Conservation (phyloP, 2,888 invertebrate species). For the Metalampra italica region DNA sequence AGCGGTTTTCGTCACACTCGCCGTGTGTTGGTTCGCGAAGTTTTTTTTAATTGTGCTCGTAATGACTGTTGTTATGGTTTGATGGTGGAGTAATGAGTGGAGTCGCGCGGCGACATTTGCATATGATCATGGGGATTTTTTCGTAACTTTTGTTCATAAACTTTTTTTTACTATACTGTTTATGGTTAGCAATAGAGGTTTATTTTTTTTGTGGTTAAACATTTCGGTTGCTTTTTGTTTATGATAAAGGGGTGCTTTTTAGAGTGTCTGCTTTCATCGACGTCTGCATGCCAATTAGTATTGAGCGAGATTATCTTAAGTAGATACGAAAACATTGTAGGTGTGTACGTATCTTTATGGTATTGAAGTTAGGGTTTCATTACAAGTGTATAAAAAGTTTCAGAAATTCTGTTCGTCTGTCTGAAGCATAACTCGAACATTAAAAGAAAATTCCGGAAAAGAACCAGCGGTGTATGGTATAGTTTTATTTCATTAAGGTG, state of each 20-base stretch:
- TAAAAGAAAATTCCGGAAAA: too few species aligned
- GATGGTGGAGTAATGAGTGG: conserved; percentile 68
- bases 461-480: too few species aligned
- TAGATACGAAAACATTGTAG: too few species aligned
- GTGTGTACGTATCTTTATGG: too few species aligned
- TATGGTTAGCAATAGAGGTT: conserved; percentile 60
- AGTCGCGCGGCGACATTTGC: conserved; percentile 70
- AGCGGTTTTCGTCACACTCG: conserved; percentile 77
- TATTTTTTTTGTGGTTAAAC: conserved; percentile 73
- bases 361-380: too few species aligned
- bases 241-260: conserved; percentile 59
- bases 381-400: too few species aligned
- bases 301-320: too few species aligned
- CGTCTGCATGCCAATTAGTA: background rate
- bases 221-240: conserved; percentile 68
- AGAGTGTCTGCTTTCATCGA: conserved; percentile 44
- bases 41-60: conserved; percentile 74
- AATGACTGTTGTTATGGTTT: conserved; percentile 76
- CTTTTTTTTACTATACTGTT: conserved; percentile 67
- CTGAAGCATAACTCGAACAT: too few species aligned
- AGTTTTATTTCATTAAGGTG: background rate
- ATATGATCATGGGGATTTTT: conserved; percentile 70
- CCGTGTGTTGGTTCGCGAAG: conserved; percentile 57
- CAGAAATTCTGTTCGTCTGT: too few species aligned
- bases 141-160: conserved; percentile 61